Evolutionary conservation across 2,797 vertebrate species (phyloP).

Genomic region (Rhinophrynus dorsalis): DNA sequence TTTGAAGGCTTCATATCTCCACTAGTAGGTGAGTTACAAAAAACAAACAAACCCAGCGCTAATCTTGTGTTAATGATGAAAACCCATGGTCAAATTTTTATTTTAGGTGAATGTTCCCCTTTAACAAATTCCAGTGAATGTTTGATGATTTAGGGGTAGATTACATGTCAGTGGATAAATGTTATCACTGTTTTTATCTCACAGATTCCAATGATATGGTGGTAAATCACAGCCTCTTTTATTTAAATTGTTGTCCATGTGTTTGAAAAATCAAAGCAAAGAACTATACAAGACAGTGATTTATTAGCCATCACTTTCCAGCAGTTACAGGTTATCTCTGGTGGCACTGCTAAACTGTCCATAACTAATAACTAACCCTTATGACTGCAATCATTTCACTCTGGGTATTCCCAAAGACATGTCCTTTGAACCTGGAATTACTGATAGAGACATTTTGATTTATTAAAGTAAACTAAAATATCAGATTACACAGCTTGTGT

Average conservation of each 20-base stretch:
- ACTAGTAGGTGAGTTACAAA: too few relatives aligned
- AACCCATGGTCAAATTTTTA: too few relatives aligned
- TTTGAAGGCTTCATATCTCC: too few relatives aligned
- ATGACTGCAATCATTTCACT: background rate
- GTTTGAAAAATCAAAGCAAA: background rate
- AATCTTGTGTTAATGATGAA: too few relatives aligned
- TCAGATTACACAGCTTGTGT: background rate
- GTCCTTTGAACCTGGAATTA: background rate
- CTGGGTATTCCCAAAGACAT: constrained; percentile 4
- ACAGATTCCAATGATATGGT: background rate
- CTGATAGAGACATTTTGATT: background rate
- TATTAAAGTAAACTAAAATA: constrained; percentile 1
- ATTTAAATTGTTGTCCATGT: background rate
- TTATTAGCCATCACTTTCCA: background rate
- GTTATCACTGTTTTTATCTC: too few relatives aligned
- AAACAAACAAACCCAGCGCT: too few relatives aligned
- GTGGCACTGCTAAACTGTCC: background rate
- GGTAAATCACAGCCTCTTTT: background rate
- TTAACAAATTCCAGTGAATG: too few relatives aligned
- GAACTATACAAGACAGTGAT: background rate
- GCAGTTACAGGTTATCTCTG: constrained; percentile 3
- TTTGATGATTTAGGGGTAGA: too few relatives aligned
- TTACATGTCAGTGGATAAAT: too few relatives aligned
- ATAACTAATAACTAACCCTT: background rate
- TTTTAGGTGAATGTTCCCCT: too few relatives aligned